Evolutionary conservation across 2,797 vertebrate genomes (phyloP).

Genomic region (Cottoperca gobio): DNA sequence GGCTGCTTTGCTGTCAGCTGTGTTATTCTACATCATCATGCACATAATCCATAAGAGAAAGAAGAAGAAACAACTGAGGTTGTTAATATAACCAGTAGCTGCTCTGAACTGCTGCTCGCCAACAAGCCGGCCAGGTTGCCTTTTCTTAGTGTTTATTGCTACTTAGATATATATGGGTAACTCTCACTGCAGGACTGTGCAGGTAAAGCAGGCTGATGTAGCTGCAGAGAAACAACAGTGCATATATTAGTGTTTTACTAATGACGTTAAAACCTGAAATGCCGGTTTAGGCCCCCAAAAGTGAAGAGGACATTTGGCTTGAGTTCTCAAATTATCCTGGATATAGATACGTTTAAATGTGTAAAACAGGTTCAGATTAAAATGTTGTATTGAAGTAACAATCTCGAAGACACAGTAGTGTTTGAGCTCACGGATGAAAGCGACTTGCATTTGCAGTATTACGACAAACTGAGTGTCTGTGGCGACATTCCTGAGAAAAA

Average conservation of each 20-base stretch:
- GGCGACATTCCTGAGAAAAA: no score
- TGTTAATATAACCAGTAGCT: slow-evolving; percentile 57
- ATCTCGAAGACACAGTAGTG: no score
- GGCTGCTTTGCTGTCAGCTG: slow-evolving; percentile 56
- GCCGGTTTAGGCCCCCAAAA: slow-evolving; percentile 10
- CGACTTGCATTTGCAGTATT: no score
- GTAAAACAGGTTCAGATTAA: no score
- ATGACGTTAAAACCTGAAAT: neutral
- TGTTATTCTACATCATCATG: slow-evolving; percentile 42
- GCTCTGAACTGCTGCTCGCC: slow-evolving; percentile 63
- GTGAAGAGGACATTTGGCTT: slow-evolving; percentile 18
- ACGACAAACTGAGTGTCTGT: no score
- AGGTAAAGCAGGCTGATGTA: slow-evolving; percentile 57
- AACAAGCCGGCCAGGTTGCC: slow-evolving; percentile 65
- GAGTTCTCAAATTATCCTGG: slow-evolving; percentile 6
- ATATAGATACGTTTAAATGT: neutral
- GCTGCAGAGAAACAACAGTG: slow-evolving; percentile 47
- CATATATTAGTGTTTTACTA: neutral
- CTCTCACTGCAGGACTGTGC: slow-evolving; percentile 55
- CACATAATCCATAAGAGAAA: slow-evolving; percentile 42
- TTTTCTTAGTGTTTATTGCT: slow-evolving; percentile 59
- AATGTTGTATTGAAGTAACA: no score
- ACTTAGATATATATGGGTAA: slow-evolving; percentile 39
- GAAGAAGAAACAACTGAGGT: slow-evolving; percentile 44
- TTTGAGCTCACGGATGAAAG: no score